These are phyloP conservation scores for Falco berigora DNA, from an alignment of 2,797 vertebrate genomes.

Conservation along the genomic window DNA sequence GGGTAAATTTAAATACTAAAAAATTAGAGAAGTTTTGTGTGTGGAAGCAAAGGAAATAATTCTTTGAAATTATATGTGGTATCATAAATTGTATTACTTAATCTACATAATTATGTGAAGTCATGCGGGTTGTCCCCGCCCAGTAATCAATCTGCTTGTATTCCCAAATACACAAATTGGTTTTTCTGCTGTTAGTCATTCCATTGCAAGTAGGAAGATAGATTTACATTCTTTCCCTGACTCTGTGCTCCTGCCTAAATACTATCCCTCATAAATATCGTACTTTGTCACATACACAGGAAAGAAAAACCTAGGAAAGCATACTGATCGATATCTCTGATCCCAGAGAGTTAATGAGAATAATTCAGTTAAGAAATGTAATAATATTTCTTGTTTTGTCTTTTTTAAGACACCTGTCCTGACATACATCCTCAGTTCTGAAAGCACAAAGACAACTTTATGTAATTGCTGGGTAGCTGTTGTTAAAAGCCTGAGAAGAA, in stretches of 20 bases:
- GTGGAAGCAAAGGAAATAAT: not conserved
- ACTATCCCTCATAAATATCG: not conserved
- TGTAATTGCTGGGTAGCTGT: not conserved
- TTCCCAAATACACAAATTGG: not conserved
- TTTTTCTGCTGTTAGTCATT: not conserved
- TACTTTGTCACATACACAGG: not conserved
- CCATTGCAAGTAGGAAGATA: not conserved
- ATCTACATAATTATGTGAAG: not conserved
- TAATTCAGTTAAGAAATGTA: not conserved
- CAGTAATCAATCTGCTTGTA: not conserved
- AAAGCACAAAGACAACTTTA: not conserved
- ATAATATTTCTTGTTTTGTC: not conserved
- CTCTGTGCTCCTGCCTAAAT: not conserved
- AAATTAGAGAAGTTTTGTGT: not conserved
- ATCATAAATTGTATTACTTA: not conserved
- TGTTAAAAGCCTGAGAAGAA: not conserved
- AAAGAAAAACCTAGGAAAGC: not conserved
- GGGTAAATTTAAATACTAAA: not conserved
- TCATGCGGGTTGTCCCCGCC: not conserved
- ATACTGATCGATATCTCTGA: not conserved
- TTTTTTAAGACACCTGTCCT: not conserved
- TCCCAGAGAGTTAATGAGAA: not conserved
- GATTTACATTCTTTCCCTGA: not conserved
- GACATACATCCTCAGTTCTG: not conserved
- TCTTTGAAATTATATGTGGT: not conserved